Evolutionary conservation across 2,888 invertebrate genomes (phyloP).

Genomic region (Drosophila neutralis): DNA sequence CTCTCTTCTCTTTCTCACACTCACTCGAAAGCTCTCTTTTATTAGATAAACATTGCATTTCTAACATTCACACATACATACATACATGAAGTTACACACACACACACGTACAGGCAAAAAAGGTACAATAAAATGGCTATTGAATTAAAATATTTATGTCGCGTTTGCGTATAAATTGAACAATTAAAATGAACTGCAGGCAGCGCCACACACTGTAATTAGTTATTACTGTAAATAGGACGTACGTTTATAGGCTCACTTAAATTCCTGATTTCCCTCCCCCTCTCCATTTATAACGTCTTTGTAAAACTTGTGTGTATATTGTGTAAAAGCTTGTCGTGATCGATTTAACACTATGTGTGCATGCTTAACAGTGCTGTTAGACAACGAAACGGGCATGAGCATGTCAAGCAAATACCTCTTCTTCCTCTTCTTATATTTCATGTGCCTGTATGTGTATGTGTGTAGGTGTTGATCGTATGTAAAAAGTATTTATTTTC

Average conservation of each 20-base stretch:
- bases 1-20: constrained; percentile 42
- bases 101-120: background rate
- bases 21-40: background rate
- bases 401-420: background rate
- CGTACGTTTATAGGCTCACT: background rate
- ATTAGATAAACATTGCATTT: constrained; percentile 2
- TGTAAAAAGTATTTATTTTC: background rate
- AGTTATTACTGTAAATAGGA: background rate
- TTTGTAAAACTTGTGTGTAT: background rate
- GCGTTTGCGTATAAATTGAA: background rate
- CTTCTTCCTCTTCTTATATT: background rate
- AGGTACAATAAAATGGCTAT: background rate
- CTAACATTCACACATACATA: constrained; percentile 16
- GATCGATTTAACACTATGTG: background rate
- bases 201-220: background rate
- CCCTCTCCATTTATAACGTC: background rate
- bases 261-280: background rate
- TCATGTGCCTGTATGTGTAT: background rate
- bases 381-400: background rate
- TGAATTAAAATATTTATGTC: background rate
- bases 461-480: background rate
- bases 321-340: background rate
- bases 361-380: constrained; percentile 1
- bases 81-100: constrained; percentile 6
- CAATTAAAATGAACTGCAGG: background rate